Base-by-base conservation (phyloP, 2,113 vertebrate genomes). In the Cebidichthys violaceus region DNA sequence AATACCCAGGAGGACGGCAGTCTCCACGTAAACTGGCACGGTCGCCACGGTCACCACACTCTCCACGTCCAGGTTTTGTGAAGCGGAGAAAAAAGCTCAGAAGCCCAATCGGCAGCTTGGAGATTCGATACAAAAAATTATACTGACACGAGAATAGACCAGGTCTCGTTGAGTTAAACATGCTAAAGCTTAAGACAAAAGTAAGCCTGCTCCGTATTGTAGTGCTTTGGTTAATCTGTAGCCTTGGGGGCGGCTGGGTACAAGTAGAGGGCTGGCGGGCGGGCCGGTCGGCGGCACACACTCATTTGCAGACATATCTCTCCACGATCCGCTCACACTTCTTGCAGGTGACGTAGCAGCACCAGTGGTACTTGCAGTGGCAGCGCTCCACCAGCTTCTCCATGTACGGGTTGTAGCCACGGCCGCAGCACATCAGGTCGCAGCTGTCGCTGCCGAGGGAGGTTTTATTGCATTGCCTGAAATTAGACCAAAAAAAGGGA, bases 311-410 rank as follows among this genome's bases (percentile, higher is more conserved):
- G 74, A 99, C 97, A 0, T 99, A 99, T 95, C 95, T 93, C 95
- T 99, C 98, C 37, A 99, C 98, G 1, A 92, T 96, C 89, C 97
- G 94, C 92, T 99, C 97, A 0, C 98, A 99, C 90, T 97, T 97
- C 89, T 98, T 99, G 87, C 98, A 99, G 87, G 98, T 99, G 17
- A 99, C 98, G 0, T 99, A 99, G 96, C 98, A 99, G 94, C 98
- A 99, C 98, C 98, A 99, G 94, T 99, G 98, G 91, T 99, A 99
- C 90, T 98, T 99, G 96, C 98, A 99, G 92, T 99, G 97, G 90
- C 98, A 99, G 13, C 98, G 91, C 90, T 99, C 98, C 76, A 98
- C 96, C 92, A 99, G 95, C 24, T 95, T 97, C 96, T 99, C 98
- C 0, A 95, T 96, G 94, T 99, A 99, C 0, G 98, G 97, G 91